Evolutionary conservation across 2,888 invertebrate genomes (phyloP).

Genomic region (Chalcosyrphus nemorum): DNA sequence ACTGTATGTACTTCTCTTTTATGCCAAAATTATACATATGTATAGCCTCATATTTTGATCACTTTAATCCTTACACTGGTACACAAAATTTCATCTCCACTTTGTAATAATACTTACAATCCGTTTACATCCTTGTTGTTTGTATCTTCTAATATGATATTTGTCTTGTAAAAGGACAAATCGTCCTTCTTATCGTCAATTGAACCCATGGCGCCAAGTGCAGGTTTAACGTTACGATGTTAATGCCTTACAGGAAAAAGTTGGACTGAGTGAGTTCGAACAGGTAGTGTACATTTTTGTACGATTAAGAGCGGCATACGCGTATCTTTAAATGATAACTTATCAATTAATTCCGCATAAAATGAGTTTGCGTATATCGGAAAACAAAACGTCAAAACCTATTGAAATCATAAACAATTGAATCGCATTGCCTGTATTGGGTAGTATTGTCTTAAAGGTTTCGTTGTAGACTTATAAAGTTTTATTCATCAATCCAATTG

Average conservation of each 20-base stretch:
- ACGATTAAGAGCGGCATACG: background rate
- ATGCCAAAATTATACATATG: too few relatives aligned
- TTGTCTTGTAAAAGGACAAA: conserved; percentile 55
- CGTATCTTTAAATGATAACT: conserved; percentile 42
- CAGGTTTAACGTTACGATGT: background rate
- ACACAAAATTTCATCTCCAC: background rate
- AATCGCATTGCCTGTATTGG: background rate
- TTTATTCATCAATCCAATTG: background rate
- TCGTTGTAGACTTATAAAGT: background rate
- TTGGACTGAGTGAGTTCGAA: conserved; percentile 8
- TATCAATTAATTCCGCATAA: conserved; percentile 36
- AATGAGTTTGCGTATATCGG: conserved; percentile 36
- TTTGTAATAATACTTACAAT: conserved; percentile 35
- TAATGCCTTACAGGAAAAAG: conserved; percentile 12
- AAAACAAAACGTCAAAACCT: background rate
- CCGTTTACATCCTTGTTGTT: conserved; percentile 1
- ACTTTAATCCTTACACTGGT: background rate
- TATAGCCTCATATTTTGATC: too few relatives aligned
- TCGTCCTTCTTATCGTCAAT: conserved; percentile 36
- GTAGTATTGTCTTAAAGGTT: background rate
- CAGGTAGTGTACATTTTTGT: conserved; percentile 30
- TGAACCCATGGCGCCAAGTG: conserved; percentile 37
- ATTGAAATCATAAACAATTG: conserved; percentile 1
- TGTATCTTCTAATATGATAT: conserved; percentile 50
- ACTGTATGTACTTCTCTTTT: too few relatives aligned